Percentiles rank a stretch among this genome's conserved stretches.
These are phyloP conservation scores for Chiroxiphia lanceolata DNA, from an alignment of 2,797 vertebrate genomes.

Conservation along the genomic window DNA sequence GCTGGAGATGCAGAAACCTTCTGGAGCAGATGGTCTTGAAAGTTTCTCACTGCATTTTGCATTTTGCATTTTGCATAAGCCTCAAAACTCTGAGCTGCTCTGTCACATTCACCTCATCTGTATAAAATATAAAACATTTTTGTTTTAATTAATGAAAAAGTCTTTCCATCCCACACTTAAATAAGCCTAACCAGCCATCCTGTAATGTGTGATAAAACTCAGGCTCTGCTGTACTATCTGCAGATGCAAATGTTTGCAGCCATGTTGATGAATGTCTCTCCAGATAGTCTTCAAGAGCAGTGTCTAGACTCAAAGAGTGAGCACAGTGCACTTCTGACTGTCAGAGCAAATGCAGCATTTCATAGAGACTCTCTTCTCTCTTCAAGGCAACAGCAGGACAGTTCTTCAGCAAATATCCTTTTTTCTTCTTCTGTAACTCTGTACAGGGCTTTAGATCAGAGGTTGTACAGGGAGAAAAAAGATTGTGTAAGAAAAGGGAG, in stretches of 20 bases:
- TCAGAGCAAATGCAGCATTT: not conserved
- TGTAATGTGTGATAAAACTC: not conserved
- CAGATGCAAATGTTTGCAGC: not conserved
- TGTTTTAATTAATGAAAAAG: not conserved
- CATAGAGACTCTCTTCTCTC: not conserved
- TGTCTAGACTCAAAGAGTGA: conserved; percentile 26
- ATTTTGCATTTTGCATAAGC: not conserved
- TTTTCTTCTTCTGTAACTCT: not conserved
- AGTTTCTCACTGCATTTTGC: not conserved
- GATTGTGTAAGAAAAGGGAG: not conserved
- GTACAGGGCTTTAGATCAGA: not conserved
- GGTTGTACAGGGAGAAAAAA: not conserved
- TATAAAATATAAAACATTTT: not conserved
- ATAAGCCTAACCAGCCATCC: not conserved
- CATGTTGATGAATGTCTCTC: conserved; percentile 20
- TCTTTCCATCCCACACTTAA: not conserved
- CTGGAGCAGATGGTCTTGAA: not conserved
- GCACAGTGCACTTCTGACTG: not conserved
- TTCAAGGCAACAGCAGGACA: not conserved
- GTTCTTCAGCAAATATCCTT: not conserved
- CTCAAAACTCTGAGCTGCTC: not conserved
- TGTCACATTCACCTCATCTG: not conserved
- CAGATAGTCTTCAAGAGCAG: conserved; percentile 15
- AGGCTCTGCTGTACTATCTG: not conserved
- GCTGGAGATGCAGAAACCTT: not conserved